Evolutionary conservation across 2,797 vertebrate species (phyloP).

Genomic region (Sebastes miniatus): DNA sequence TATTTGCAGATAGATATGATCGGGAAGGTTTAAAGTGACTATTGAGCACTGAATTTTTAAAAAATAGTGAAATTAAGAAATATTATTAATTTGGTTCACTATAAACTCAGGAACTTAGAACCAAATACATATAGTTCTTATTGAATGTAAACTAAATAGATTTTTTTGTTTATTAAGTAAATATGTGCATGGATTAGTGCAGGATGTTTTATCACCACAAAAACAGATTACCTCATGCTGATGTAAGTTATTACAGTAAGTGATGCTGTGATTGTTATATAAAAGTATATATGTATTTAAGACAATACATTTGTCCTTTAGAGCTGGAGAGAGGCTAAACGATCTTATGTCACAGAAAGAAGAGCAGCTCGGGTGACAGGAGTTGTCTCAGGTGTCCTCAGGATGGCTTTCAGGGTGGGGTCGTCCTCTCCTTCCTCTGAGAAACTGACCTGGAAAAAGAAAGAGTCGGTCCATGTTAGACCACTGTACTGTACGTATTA

Average conservation of each 20-base stretch:
- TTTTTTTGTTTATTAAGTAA: too few relatives aligned
- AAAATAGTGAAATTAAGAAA: not conserved
- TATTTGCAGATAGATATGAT: not conserved
- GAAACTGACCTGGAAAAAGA: constrained; percentile 62
- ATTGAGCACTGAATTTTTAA: not conserved
- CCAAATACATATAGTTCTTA: not conserved
- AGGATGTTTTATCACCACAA: not conserved
- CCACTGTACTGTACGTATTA: constrained; percentile 11
- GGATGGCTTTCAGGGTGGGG: constrained; percentile 68
- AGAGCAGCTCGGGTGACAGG: constrained; percentile 52
- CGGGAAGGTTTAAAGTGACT: not conserved
- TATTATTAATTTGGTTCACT: not conserved
- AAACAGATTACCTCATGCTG: not conserved
- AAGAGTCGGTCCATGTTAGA: constrained; percentile 19
- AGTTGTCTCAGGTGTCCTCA: constrained; percentile 59
- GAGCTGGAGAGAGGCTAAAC: constrained; percentile 21
- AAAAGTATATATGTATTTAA: not conserved
- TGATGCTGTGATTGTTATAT: not conserved
- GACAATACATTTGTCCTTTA: not conserved
- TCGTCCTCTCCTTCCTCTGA: constrained; percentile 65
- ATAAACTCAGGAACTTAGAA: too few relatives aligned
- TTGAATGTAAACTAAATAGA: not conserved
- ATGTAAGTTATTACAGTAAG: not conserved
- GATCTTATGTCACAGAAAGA: constrained; percentile 64
- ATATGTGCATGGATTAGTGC: not conserved